Conservation (phyloP, 2,888 invertebrate genomes). For the Drosophila basisetae region DNA sequence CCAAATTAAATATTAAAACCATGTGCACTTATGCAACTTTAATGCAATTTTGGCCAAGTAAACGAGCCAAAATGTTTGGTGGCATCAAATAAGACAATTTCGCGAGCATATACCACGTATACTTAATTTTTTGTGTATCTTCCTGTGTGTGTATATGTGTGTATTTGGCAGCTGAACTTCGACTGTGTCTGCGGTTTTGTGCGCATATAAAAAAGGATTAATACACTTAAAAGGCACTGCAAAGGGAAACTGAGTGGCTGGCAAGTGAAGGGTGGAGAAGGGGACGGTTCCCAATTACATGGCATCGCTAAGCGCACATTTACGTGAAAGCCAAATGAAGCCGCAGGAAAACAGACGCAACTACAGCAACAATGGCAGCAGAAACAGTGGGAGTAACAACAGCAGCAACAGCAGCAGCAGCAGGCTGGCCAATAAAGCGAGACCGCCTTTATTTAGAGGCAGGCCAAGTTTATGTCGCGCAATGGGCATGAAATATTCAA, state of each 20-base stretch:
- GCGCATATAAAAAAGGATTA: slow-evolving; percentile 80
- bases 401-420: not conserved
- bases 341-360: slow-evolving; percentile 48
- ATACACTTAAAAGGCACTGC: slow-evolving; percentile 72
- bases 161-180: slow-evolving; percentile 29
- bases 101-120: slow-evolving; percentile 58
- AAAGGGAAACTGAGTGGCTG: slow-evolving; percentile 9
- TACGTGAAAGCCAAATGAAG: slow-evolving; percentile 80
- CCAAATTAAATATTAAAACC: slow-evolving; percentile 82
- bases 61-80: slow-evolving; percentile 60
- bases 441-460: slow-evolving; percentile 71
- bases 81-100: slow-evolving; percentile 67
- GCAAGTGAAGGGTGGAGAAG: slow-evolving; percentile 5
- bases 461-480: slow-evolving; percentile 74
- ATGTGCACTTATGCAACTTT: slow-evolving; percentile 82
- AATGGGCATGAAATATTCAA: slow-evolving; percentile 76
- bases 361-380: slow-evolving; percentile 33
- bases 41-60: slow-evolving; percentile 80
- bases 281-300: slow-evolving; percentile 62
- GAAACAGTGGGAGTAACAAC: slow-evolving; percentile 8
- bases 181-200: slow-evolving; percentile 43
- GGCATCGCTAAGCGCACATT: slow-evolving; percentile 78
- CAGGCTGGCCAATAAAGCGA: slow-evolving; percentile 69
- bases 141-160: slow-evolving; percentile 13
- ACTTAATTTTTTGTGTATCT: slow-evolving; percentile 63